Base-by-base conservation (phyloP, 2,797 vertebrate genomes). In the Etheostoma perlongum region DNA sequence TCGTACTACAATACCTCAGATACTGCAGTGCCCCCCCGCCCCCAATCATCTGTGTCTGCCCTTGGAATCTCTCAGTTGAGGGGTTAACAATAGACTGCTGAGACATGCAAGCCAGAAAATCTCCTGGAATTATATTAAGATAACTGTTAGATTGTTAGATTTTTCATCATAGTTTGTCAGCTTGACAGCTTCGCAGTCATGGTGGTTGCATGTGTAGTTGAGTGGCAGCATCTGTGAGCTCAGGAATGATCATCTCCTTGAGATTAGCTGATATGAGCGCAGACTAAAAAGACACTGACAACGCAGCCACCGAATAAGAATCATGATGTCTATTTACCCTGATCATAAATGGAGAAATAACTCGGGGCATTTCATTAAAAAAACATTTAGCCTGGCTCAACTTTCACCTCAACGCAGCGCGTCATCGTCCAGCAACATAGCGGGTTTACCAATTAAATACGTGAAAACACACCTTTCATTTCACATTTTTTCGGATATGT, bases 131-230 rank as follows among this genome's bases (percentile, higher is more conserved):
- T 87, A 82, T 61, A 55, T 63, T 49, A 60, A 68, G 67, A 74
- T 71, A 85, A 84, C 57, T 59, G 74, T 51, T 57, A 85, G 72
- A 84, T 88, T 83, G 69, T 85, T 21, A 72, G 52, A 76, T 79
- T 84, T 81, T 54, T 27, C 42, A 16, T 62, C 84, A 84, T 63
- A 53, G 60, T 71, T 82, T 83, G 58, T 58, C 76, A 86, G 61
- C 70, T 89, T 90, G 74, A 85, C 87, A 89, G 71, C 79, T 88
- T 90, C 80, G 83, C 89, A 86, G 83, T 19, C 30, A 54, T 11
- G 49, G 76, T 79, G 79, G 79, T 78, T 82, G 78, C 10, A 52
- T 12, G 25, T 48, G 61, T 27, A 4, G 44, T n/a, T 27, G 62
- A 75, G 57, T 15, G 21, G 21, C 57, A 52, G 59, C 54, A 33